Evolutionary conservation across 2,113 vertebrate genomes (phyloP).

Genomic region (Podarcis cretensis): DNA sequence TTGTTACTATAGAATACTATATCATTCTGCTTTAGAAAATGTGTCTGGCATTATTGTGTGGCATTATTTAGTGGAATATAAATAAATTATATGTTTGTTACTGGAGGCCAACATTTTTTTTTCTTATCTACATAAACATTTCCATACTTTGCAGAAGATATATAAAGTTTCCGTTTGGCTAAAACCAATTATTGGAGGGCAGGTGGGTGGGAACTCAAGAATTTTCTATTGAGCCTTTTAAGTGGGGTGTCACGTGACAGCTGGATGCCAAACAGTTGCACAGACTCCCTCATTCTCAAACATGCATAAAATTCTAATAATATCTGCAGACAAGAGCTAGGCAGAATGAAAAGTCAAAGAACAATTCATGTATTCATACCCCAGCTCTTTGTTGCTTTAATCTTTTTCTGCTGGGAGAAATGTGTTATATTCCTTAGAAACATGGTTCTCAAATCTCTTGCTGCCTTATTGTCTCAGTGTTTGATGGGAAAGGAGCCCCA

Average conservation of each 20-base stretch:
- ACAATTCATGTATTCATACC: slow-evolving; percentile 27
- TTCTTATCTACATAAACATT: not conserved
- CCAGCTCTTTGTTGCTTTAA: not conserved
- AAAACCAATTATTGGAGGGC: not conserved
- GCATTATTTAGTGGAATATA: not conserved
- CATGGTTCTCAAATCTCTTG: not conserved
- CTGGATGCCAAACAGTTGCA: slow-evolving; percentile 36
- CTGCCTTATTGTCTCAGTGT: not conserved
- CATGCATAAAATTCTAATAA: slow-evolving; percentile 61
- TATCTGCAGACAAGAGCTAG: slow-evolving; percentile 38
- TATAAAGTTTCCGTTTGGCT: not conserved
- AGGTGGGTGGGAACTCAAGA: slow-evolving; percentile 28
- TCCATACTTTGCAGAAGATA: not conserved
- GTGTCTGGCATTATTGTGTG: not conserved
- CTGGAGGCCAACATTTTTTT: not conserved
- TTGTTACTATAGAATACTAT: not conserved
- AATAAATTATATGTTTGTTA: not conserved
- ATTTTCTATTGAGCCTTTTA: slow-evolving; percentile 43
- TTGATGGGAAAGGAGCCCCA: not conserved
- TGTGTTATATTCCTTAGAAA: not conserved
- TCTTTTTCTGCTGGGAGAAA: not conserved
- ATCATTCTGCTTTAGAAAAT: not conserved
- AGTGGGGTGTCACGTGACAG: slow-evolving; percentile 28
- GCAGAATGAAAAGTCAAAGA: not conserved
- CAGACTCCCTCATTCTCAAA: slow-evolving; percentile 53